phyloP scores from a whole-genome alignment of 2,888 invertebrate genomes.

The Orthosia gothica region DNA sequence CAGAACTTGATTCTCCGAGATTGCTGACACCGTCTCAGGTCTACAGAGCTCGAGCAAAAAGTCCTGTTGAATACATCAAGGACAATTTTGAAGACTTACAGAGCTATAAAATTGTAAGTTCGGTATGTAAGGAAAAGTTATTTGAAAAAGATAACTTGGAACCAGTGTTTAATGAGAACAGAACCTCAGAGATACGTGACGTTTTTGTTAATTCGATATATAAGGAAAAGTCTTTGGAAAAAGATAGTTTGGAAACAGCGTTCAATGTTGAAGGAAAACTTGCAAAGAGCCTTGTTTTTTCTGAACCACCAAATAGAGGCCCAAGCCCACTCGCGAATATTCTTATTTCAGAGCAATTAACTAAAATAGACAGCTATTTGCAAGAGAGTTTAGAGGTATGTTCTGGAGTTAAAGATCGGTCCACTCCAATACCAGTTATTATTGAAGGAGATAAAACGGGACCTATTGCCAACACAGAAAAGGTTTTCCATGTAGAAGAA shows the following conservation, averaged over 20 bases:
- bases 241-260: conserved; percentile 55
- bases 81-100: conserved; percentile 86
- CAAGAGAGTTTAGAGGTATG: conserved; percentile 86
- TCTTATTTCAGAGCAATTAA: conserved; percentile 84
- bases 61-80: conserved; percentile 80
- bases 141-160: conserved; percentile 69
- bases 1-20: conserved; percentile 81
- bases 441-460: conserved; percentile 67
- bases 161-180: conserved; percentile 38
- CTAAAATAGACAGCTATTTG: conserved; percentile 86
- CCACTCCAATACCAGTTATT: conserved; percentile 61
- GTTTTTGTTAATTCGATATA: conserved; percentile 78
- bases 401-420: conserved; percentile 70
- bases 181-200: conserved; percentile 61
- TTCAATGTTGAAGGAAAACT: conserved; percentile 32
- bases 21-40: conserved; percentile 77
- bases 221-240: conserved; percentile 80
- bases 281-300: conserved; percentile 62
- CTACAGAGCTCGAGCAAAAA: conserved; percentile 63
- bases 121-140: conserved; percentile 83
- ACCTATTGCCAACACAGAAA: conserved; percentile 34
- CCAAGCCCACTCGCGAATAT: conserved; percentile 84
- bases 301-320: conserved; percentile 72
- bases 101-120: conserved; percentile 89
- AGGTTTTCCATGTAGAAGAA: conserved; percentile 34